phyloP scores from a whole-genome alignment of 2,113 vertebrate genomes.

The Lamprologus callipterus region DNA sequence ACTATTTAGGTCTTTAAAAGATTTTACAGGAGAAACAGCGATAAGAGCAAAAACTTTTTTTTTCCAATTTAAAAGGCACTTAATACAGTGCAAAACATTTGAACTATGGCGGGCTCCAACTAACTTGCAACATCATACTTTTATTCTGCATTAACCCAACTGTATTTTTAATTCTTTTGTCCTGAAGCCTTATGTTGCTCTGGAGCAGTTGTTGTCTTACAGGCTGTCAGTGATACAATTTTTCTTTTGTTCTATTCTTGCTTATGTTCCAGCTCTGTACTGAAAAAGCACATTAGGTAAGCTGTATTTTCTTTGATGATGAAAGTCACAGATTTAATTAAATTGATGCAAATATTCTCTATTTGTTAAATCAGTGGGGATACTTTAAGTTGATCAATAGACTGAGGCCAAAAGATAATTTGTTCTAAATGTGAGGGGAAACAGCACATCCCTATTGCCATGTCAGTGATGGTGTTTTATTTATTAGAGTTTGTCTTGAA shows the following conservation, averaged over 20 bases:
- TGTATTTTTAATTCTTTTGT: neutral
- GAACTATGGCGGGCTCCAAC: neutral
- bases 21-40: neutral
- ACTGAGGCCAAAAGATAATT: neutral
- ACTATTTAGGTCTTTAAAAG: neutral
- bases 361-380: neutral
- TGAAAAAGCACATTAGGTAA: neutral
- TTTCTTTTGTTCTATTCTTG: neutral
- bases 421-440: neutral
- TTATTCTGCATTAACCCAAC: neutral
- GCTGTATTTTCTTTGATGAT: neutral
- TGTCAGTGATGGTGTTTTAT: neutral
- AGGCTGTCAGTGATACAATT: neutral
- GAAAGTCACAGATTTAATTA: neutral
- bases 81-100: neutral
- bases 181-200: neutral
- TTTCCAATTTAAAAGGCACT: neutral
- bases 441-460: neutral
- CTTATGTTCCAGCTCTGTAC: neutral
- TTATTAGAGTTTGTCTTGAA: neutral
- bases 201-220: neutral
- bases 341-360: neutral
- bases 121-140: neutral
- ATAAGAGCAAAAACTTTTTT: neutral
- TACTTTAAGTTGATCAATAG: neutral